These are phyloP conservation scores for Labia minor DNA, from an alignment of 2,888 invertebrate species.

Conservation along the genomic window DNA sequence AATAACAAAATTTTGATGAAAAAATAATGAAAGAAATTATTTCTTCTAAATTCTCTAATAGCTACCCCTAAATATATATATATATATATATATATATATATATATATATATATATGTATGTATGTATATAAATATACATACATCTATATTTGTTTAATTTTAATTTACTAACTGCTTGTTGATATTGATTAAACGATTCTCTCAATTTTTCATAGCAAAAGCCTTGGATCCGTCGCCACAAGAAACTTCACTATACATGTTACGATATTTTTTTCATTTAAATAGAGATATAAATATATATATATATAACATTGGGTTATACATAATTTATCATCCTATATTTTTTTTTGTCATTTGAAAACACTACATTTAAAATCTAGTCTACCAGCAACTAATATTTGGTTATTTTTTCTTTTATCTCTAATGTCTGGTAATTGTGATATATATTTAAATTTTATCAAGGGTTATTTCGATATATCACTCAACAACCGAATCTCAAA, in stretches of 20 bases:
- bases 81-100: not conserved
- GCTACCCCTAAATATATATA: not conserved
- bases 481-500: constrained; percentile 9
- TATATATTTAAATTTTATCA: constrained; percentile 23
- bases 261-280: constrained; percentile 18
- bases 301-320: constrained; percentile 25
- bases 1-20: no score
- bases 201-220: constrained; percentile 17
- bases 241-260: constrained; percentile 18
- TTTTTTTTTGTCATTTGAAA: constrained; percentile 17
- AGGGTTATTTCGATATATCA: constrained; percentile 5
- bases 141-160: not conserved
- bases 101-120: not conserved
- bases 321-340: constrained; percentile 21
- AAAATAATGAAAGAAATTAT: no score
- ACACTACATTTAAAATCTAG: constrained; percentile 27
- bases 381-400: constrained; percentile 25
- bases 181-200: not conserved
- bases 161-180: not conserved
- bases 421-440: constrained; percentile 22
- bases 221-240: constrained; percentile 17
- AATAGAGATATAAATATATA: constrained; percentile 24
- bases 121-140: not conserved
- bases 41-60: not conserved
- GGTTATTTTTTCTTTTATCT: constrained; percentile 25